Conservation (phyloP, 2,888 invertebrate genomes). For the Invenusta paracnida region DNA sequence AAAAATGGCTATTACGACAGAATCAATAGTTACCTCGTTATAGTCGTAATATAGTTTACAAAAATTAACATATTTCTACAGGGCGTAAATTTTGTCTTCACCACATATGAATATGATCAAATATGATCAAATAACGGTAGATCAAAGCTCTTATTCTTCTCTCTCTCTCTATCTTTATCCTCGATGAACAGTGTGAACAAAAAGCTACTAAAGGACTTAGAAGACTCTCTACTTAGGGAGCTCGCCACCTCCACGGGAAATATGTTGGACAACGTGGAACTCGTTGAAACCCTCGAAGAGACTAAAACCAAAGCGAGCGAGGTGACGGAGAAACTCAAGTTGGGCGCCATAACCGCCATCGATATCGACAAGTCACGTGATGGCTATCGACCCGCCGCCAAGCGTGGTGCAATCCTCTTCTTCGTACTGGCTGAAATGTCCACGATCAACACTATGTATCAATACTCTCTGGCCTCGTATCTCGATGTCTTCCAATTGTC, state of each 20-base stretch:
- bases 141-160: too few species aligned
- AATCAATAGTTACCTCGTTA: too few species aligned
- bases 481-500: conserved; percentile 78
- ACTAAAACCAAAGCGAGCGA: conserved; percentile 80
- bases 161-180: too few species aligned
- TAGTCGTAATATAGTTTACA: too few species aligned
- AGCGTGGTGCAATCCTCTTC: conserved; percentile 80
- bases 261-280: conserved; percentile 83
- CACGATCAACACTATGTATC: conserved; percentile 81
- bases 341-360: conserved; percentile 72
- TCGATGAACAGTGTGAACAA: conserved; percentile 68
- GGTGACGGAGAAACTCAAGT: conserved; percentile 62
- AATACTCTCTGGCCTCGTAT: conserved; percentile 79
- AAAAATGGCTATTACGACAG: too few species aligned
- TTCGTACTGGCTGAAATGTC: conserved; percentile 86
- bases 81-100: too few species aligned
- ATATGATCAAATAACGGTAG: too few species aligned
- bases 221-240: conserved; percentile 77
- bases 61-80: too few species aligned
- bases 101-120: too few species aligned
- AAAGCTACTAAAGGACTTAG: conserved; percentile 74
- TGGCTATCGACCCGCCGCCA: conserved; percentile 78
- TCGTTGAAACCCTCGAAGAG: conserved; percentile 78
- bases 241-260: conserved; percentile 80
- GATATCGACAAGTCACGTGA: conserved; percentile 79